Percentiles rank a stretch among this genome's conserved stretches.
Evolutionary conservation across 64 coral and sea anemone species (phyloP).

Genomic region (Platygyra sinensis): DNA sequence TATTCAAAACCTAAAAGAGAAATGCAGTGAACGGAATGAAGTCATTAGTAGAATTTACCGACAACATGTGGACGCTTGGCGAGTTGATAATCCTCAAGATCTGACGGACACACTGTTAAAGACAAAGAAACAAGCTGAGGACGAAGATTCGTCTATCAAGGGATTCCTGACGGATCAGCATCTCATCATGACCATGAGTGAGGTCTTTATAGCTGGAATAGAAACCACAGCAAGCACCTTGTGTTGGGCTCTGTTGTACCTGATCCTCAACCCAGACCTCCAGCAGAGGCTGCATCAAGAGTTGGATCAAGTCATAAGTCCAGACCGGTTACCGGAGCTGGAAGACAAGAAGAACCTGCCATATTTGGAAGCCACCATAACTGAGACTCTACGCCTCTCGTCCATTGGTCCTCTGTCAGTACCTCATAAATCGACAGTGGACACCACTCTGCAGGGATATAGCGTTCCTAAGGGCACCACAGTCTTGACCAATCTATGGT

Average conservation of each 20-base stretch:
- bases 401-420: too few relatives aligned
- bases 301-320: too few relatives aligned
- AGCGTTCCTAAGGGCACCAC: too few relatives aligned
- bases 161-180: constrained; percentile 22
- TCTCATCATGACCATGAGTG: constrained; percentile 50
- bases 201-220: constrained; percentile 2
- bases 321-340: too few relatives aligned
- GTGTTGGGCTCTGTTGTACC: constrained; percentile 6
- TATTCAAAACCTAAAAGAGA: not conserved
- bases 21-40: not conserved
- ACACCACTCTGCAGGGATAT: too few relatives aligned
- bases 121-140: constrained; percentile 30
- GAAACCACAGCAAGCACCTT: constrained; percentile 44
- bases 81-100: not conserved
- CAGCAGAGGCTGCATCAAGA: too few relatives aligned
- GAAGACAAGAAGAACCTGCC: too few relatives aligned
- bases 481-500: too few relatives aligned
- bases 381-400: too few relatives aligned
- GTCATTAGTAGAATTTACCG: constrained; percentile 33
- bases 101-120: constrained; percentile 17
- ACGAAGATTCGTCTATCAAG: not conserved
- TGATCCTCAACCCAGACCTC: too few relatives aligned
- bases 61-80: constrained; percentile 30
- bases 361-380: too few relatives aligned
- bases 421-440: too few relatives aligned